Conservation (phyloP, 2,113 vertebrate genomes). For the Spermophilus dauricus region DNA sequence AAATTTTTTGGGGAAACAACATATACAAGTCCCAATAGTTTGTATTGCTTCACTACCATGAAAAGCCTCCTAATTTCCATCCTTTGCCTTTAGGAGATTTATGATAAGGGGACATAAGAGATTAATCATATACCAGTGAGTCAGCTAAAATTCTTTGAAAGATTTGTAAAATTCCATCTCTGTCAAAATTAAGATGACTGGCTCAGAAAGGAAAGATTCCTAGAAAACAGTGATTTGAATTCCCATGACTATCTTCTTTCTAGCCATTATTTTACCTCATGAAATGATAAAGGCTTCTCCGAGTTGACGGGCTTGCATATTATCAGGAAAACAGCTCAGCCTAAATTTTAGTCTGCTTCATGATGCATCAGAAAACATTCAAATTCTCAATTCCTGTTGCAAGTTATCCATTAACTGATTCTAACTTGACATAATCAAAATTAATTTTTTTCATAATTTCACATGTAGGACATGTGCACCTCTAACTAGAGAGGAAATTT, state of each 20-base stretch:
- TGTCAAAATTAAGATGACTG: not conserved
- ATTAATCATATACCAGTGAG: not conserved
- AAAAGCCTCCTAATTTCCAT: no score
- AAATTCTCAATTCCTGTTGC: conserved; percentile 2
- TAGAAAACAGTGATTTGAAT: not conserved
- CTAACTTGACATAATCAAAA: conserved; percentile 44
- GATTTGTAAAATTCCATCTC: not conserved
- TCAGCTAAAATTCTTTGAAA: not conserved
- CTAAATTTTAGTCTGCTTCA: conserved; percentile 41
- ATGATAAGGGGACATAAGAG: not conserved
- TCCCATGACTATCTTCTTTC: not conserved
- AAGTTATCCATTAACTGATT: conserved; percentile 68
- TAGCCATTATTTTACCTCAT: not conserved
- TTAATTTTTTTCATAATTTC: conserved; percentile 52
- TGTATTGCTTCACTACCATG: no score
- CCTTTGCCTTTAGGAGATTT: not conserved
- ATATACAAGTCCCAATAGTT: no score
- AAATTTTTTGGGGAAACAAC: no score
- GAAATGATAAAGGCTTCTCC: not conserved
- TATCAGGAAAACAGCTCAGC: not conserved
- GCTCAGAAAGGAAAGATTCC: not conserved
- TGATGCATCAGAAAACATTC: conserved; percentile 23
- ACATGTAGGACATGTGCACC: not conserved
- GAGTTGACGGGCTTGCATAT: not conserved
- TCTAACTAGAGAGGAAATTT: conserved; percentile 64